Evolutionary conservation across 2,888 invertebrate genomes (phyloP), one percentile per base, ranked within the genome.

Genomic region (Drosophila nr. medialis): DNA sequence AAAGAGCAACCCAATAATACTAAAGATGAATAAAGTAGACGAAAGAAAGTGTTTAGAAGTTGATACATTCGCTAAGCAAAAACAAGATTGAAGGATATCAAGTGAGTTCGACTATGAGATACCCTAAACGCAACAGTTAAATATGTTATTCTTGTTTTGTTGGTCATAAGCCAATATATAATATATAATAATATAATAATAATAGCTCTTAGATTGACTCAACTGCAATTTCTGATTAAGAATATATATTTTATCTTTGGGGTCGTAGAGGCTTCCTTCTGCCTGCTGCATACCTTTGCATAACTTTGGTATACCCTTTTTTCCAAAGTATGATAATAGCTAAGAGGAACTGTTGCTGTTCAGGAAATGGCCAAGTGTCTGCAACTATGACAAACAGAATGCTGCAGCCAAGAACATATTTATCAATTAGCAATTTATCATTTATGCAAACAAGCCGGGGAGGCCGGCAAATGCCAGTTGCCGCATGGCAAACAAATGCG

Each of bases 371-470:
- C 45, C 45, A 45, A 45, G 45, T 45, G 45, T 8, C 15, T 45
- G 21, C 30, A 15, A n/a, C 40, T 54, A 21, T 42, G 38, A 45
- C 24, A 45, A 8, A 45, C 24, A 45, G 15, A 45, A 24, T 24
- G 24, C 45, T 24, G 45, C 45, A 45, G 24, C 51, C 61, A 65
- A 68, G 69, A 77, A 65, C 72, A 83, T 72, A 81, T 68, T 81
- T 81, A 83, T 73, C 83, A 83, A 86, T 83, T 86, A 82, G 76
- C 73, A 64, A 83, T 83, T 82, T 77, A 75, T 83, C 86, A 83
- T 83, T 74, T 83, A 72, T 68, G 83, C 81, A 83, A 86, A 85
- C 83, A 85, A 80, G 66, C 59, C 49, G 29, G 60, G 48, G 42
- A 55, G 58, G 71, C 66, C 61, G 77, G 27, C 64, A 54, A 80